These are phyloP conservation scores for Macrophya alboannulata DNA, from an alignment of 2,888 invertebrate species.

Conservation along the genomic window DNA sequence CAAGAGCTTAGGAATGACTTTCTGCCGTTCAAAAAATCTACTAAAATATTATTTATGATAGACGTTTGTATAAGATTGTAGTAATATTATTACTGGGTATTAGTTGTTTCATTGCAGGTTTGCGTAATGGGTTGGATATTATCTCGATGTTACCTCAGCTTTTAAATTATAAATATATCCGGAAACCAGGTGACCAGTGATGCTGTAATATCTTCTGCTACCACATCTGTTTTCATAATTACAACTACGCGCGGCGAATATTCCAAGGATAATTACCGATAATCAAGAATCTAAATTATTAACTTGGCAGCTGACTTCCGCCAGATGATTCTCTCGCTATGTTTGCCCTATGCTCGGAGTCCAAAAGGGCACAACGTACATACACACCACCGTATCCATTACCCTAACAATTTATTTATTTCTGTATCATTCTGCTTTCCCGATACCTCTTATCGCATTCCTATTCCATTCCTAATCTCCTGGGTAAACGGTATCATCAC, in stretches of 20 bases:
- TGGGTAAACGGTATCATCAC: constrained; percentile 40
- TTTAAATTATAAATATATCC: constrained; percentile 20
- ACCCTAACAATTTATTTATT: constrained; percentile 24
- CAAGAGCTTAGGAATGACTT: background rate
- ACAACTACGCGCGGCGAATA: constrained; percentile 22
- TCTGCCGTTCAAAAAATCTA: background rate
- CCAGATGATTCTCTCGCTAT: background rate
- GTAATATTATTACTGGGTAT: constrained; percentile 7
- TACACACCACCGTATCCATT: background rate
- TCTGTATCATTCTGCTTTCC: constrained; percentile 10
- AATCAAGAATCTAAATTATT: constrained; percentile 17
- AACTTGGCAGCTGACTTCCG: constrained; percentile 15
- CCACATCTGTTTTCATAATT: constrained; percentile 14
- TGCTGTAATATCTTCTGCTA: background rate
- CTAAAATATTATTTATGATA: background rate
- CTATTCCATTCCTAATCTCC: constrained; percentile 55
- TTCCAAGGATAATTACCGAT: constrained; percentile 18
- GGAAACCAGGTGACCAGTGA: constrained; percentile 37
- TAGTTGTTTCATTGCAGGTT: constrained; percentile 27
- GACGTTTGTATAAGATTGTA: background rate
- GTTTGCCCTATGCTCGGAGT: background rate
- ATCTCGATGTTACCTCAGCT: constrained; percentile 9
- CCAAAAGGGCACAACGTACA: background rate
- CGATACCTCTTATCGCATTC: constrained; percentile 40
- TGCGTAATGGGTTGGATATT: background rate